Evolutionary conservation across 2,797 vertebrate species (phyloP), one percentile per base, ranked within the genome.

Genomic region (Smutsia temminckii): DNA sequence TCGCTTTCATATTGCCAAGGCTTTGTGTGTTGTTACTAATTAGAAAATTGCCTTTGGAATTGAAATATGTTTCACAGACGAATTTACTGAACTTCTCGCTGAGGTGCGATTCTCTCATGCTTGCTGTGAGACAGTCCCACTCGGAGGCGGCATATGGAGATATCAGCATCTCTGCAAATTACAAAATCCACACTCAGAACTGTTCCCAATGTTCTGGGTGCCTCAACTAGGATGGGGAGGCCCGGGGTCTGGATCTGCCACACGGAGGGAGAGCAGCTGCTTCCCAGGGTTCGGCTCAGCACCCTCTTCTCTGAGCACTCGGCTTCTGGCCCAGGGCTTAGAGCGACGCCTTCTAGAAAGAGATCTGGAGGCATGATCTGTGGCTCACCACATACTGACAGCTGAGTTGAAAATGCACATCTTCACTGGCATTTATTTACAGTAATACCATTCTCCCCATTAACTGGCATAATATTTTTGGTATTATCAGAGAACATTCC

Each of bases 31-130:
- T 59, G 6, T 18, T 90, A 55, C 96, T 97, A 97, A 97, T 98
- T 95, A 93, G 92, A 96, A 95, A 51, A 32, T 96, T 94, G 97
- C 96, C 96, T 95, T 88, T 94, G 89, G 96, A 93, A 95, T 91
- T 89, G 97, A 97, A 93, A 75, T 95, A 49, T 57, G 96, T 97
- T 96, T 97, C 66, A 14, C 96, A 96, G 97, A 64, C 64, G 93
- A 97, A 89, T 10, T 57, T 32, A 64, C 74, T 95, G 96, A 95
- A 72, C 69, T 96, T 51, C 64, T 91, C 0, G 40, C 91, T 0
- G 8, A 12, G 95, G 89, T 84, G 69, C 20, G 95, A 46, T 21
- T 16, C 1, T 72, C 86, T 96, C 71, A 55, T 6, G 27, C 80
- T 90, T 93, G 74, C 18, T 90, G 87, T 21, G 55, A 94, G 96